These are phyloP conservation scores for Channallabes apus DNA, from an alignment of 2,797 vertebrate genomes.

Conservation along the genomic window DNA sequence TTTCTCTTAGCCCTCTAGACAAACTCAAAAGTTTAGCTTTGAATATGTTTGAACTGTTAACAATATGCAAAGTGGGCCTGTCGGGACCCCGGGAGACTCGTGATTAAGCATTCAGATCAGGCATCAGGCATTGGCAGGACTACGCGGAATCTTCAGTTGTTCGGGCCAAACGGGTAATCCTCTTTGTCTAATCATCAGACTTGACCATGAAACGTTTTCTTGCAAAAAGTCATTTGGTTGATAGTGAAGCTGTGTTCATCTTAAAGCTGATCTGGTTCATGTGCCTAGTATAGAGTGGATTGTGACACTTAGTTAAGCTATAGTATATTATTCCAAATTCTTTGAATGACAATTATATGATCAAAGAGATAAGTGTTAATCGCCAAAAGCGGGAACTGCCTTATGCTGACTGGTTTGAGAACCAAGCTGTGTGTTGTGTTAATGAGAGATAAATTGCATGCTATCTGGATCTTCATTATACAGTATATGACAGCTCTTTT, in stretches of 20 bases:
- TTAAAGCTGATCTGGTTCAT: neutral
- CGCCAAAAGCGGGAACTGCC: neutral
- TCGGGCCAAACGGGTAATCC: constrained; percentile 72
- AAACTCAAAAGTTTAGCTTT: constrained; percentile 68
- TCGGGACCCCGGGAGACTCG: constrained; percentile 60
- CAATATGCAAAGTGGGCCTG: constrained; percentile 69
- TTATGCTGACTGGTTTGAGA: neutral
- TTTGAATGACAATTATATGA: neutral
- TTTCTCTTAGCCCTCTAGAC: constrained; percentile 58
- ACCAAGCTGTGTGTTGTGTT: neutral
- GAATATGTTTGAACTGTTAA: constrained; percentile 73
- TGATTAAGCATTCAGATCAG: constrained; percentile 81
- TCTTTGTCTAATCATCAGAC: constrained; percentile 67
- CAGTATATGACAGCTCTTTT: neutral
- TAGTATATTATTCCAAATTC: neutral
- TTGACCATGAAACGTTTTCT: constrained; percentile 16
- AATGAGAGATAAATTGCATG: neutral
- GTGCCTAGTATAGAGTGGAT: neutral
- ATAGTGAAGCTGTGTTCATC: neutral
- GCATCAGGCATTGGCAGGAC: constrained; percentile 58
- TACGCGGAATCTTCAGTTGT: constrained; percentile 66
- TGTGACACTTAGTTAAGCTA: neutral
- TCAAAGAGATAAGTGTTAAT: neutral
- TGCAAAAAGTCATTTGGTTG: neutral
- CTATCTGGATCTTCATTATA: neutral